Evolutionary conservation across 2,888 invertebrate species (phyloP).

Genomic region (Thysanoteuthis rhombus): DNA sequence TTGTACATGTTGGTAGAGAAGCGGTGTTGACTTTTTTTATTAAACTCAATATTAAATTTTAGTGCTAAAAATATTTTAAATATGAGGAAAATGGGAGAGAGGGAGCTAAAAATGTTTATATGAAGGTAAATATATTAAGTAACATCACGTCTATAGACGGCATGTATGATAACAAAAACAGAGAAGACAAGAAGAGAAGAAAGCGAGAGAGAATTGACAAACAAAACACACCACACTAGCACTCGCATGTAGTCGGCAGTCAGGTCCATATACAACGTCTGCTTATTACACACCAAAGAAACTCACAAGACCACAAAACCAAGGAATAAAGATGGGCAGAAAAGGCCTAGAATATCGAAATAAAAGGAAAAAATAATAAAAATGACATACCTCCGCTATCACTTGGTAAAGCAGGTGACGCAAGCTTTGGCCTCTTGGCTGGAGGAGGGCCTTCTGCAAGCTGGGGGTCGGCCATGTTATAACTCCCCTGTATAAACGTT

Average conservation of each 20-base stretch:
- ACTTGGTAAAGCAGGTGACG: slow-evolving; percentile 54
- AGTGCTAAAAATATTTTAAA: too few relatives aligned
- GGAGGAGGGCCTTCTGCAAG: slow-evolving; percentile 94
- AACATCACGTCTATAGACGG: background rate
- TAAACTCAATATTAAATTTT: too few relatives aligned
- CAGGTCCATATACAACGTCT: slow-evolving; percentile 23
- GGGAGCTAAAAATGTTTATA: background rate
- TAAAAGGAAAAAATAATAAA: slow-evolving; percentile 36
- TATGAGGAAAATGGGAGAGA: background rate
- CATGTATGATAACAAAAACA: slow-evolving; percentile 1
- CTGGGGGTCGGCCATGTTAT: slow-evolving; percentile 86
- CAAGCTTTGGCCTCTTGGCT: slow-evolving; percentile 91
- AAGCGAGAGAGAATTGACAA: background rate
- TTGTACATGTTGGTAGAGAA: background rate
- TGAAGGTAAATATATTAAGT: background rate
- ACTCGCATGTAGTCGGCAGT: background rate
- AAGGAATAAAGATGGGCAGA: slow-evolving; percentile 20
- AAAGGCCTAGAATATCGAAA: slow-evolving; percentile 36
- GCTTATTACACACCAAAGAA: slow-evolving; percentile 33
- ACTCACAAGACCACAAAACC: background rate
- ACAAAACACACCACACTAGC: background rate
- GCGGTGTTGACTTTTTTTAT: background rate
- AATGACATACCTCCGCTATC: slow-evolving; percentile 57
- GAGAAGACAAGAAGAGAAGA: slow-evolving; percentile 1
- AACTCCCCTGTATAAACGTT: slow-evolving; percentile 28